phyloP scores from a whole-genome alignment of 2,888 invertebrate genomes.

The Pogonocherus hispidulus region DNA sequence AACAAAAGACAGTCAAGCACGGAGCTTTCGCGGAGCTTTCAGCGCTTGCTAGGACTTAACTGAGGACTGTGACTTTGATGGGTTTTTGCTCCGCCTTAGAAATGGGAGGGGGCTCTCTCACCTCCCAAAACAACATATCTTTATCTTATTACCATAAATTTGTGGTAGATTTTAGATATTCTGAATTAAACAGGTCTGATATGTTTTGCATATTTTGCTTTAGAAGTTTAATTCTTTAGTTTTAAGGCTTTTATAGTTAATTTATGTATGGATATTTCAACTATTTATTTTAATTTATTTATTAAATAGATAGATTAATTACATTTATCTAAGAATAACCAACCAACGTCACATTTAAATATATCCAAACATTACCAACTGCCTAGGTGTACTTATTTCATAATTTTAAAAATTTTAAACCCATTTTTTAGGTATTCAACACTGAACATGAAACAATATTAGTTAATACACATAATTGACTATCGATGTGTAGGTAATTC shows the following conservation, averaged over 20 bases:
- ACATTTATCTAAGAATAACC: too few species aligned
- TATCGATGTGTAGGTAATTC: too few species aligned
- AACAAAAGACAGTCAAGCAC: slow-evolving; percentile 36
- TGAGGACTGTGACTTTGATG: slow-evolving; percentile 57
- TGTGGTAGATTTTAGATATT: slow-evolving; percentile 61
- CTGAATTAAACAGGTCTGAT: slow-evolving; percentile 59
- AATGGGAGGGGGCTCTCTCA: slow-evolving; percentile 54
- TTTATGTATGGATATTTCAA: slow-evolving; percentile 4
- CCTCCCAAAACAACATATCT: slow-evolving; percentile 62
- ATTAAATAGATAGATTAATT: neutral
- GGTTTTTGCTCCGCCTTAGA: slow-evolving; percentile 57
- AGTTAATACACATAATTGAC: too few species aligned
- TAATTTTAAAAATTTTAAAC: too few species aligned
- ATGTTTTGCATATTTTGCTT: slow-evolving; percentile 58
- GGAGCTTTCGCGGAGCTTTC: slow-evolving; percentile 46
- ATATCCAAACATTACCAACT: too few species aligned
- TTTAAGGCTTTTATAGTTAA: slow-evolving; percentile 22
- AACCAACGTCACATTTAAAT: too few species aligned
- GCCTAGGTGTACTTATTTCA: too few species aligned
- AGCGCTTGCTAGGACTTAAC: slow-evolving; percentile 50
- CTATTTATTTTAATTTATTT: neutral
- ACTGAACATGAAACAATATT: too few species aligned
- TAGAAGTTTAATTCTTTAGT: slow-evolving; percentile 46
- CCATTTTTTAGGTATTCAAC: too few species aligned
- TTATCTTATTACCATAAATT: slow-evolving; percentile 67